phyloP scores from a whole-genome alignment of 2,113 vertebrate genomes.

The Saimiri boliviensis region DNA sequence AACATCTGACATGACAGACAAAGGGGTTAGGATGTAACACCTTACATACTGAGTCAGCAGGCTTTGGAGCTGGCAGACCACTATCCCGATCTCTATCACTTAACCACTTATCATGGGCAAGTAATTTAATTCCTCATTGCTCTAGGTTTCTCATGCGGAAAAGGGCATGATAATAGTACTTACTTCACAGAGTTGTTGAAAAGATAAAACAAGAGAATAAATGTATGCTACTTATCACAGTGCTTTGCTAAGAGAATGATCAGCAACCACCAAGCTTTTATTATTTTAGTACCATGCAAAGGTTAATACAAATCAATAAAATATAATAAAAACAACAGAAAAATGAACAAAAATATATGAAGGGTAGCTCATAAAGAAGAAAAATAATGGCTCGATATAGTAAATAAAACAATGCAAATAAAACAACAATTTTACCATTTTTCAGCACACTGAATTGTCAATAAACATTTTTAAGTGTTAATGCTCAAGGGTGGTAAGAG shows the following conservation, averaged over 20 bases:
- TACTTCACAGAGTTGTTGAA: neutral
- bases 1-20: neutral
- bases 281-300: neutral
- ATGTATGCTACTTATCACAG: neutral
- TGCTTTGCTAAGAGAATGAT: neutral
- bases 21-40: neutral
- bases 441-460: neutral
- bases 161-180: neutral
- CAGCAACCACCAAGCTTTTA: neutral
- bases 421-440: neutral
- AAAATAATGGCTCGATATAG: neutral
- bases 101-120: neutral
- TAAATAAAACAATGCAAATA: constrained; percentile 22
- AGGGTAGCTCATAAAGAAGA: neutral
- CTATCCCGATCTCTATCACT: neutral
- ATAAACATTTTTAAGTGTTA: constrained; percentile 15
- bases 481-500: neutral
- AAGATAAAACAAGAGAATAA: neutral
- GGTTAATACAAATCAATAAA: constrained; percentile 2
- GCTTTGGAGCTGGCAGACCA: neutral
- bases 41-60: neutral
- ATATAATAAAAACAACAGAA: neutral
- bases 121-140: neutral
- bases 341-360: neutral
- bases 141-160: constrained; percentile 10